Conservation (phyloP, 1,140 invertebrate genomes). For the Conus betulinus region DNA sequence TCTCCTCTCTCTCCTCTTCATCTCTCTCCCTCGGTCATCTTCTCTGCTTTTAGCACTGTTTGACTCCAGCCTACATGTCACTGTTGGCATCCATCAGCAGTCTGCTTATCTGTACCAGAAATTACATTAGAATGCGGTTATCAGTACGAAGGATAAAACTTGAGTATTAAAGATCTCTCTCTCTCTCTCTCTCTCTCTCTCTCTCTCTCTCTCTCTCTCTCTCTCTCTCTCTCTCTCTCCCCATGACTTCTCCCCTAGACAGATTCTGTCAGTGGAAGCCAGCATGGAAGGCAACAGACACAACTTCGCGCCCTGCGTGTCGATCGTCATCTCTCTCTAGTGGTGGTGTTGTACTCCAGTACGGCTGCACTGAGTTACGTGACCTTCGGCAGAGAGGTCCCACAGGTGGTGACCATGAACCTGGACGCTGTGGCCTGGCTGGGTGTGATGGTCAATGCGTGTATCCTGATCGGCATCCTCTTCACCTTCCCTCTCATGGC, state of each 20-base stretch:
- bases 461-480: constrained; percentile 62
- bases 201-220: too few relatives aligned
- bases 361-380: constrained; percentile 70
- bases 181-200: too few relatives aligned
- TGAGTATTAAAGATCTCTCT: too few relatives aligned
- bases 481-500: constrained; percentile 70
- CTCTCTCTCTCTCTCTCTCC: too few relatives aligned
- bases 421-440: constrained; percentile 50
- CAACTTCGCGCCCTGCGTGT: constrained; percentile 62
- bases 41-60: too few relatives aligned
- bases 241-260: not conserved
- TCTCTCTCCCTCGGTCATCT: not conserved
- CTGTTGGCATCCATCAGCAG: too few relatives aligned
- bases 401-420: constrained; percentile 69
- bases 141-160: too few relatives aligned
- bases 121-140: too few relatives aligned
- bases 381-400: constrained; percentile 57
- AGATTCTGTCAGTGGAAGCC: constrained; percentile 70
- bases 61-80: too few relatives aligned
- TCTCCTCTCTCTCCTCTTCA: too few relatives aligned
- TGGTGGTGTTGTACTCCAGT: constrained; percentile 47
- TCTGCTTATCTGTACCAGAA: too few relatives aligned
- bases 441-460: constrained; percentile 59
- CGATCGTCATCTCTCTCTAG: constrained; percentile 52
- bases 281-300: constrained; percentile 72